These are phyloP conservation scores for Acropternis orthonyx DNA, from an alignment of 2,797 vertebrate species.

Conservation along the genomic window DNA sequence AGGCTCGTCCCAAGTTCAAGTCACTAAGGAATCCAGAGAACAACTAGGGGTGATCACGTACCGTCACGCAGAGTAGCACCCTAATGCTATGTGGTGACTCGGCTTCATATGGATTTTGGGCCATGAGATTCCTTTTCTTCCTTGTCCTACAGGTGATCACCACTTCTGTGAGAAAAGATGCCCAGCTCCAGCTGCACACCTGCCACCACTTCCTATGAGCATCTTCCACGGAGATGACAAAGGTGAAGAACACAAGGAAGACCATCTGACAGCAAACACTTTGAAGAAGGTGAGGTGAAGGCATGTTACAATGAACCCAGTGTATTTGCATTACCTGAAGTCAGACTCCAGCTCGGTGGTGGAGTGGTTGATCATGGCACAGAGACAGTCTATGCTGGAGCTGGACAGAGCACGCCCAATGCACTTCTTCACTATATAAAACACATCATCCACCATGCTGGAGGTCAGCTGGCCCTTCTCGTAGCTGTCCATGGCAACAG, in stretches of 20 bases:
- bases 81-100: not conserved
- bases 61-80: not conserved
- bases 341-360: slow-evolving; percentile 93
- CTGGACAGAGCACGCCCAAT: slow-evolving; percentile 94
- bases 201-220: rapidly evolving
- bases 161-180: not conserved
- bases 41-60: not conserved
- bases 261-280: not conserved
- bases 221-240: not conserved
- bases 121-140: not conserved
- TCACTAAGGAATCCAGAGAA: not conserved
- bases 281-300: not conserved
- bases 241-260: not conserved
- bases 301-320: not conserved
- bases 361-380: slow-evolving; percentile 99
- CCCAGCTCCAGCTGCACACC: not conserved
- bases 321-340: slow-evolving; percentile 83
- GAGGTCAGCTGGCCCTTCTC: slow-evolving; percentile 95
- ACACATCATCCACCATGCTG: slow-evolving; percentile 99
- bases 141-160: not conserved
- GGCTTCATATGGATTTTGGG: not conserved
- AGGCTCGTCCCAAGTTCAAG: not conserved
- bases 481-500: slow-evolving; percentile 91
- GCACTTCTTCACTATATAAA: slow-evolving; percentile 99
- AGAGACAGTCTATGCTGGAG: slow-evolving; percentile 96